These are phyloP conservation scores for Adrianichthys oophorus DNA, from an alignment of 2,797 vertebrate genomes.

Conservation along the genomic window DNA sequence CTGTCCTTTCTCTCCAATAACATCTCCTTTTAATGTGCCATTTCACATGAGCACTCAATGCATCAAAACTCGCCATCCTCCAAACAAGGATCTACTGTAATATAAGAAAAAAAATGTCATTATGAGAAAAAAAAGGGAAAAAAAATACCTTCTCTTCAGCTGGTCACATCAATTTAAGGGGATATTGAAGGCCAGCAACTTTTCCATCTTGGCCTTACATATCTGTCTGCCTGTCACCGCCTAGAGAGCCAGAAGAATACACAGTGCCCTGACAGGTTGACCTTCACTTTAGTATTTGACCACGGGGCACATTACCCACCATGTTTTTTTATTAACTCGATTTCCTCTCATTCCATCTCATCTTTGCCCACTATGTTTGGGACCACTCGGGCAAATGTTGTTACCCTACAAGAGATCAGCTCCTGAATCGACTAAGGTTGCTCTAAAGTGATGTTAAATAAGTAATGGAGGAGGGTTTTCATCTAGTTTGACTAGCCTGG, in stretches of 20 bases:
- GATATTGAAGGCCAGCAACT: conserved; percentile 53
- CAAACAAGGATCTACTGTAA: conserved; percentile 48
- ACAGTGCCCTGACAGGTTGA: conserved; percentile 41
- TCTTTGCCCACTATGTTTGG: conserved; percentile 39
- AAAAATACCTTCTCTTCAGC: conserved; percentile 40
- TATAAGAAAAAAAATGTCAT: conserved; percentile 60
- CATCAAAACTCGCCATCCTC: conserved; percentile 65
- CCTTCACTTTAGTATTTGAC: conserved; percentile 63
- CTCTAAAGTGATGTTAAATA: conserved; percentile 73
- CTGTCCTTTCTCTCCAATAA: conserved; percentile 4
- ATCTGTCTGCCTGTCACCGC: conserved; percentile 47
- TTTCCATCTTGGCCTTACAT: conserved; percentile 37
- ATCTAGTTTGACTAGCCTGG: conserved; percentile 58
- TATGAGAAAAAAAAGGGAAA: conserved; percentile 32
- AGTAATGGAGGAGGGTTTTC: conserved; percentile 68
- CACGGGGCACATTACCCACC: conserved; percentile 43
- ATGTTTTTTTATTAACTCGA: conserved; percentile 59
- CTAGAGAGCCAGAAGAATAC: conserved; percentile 50
- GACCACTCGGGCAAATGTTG: conserved; percentile 49
- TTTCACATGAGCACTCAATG: conserved; percentile 72
- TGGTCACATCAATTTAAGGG: conserved; percentile 55
- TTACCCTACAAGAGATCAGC: conserved; percentile 62
- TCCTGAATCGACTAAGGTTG: conserved; percentile 63
- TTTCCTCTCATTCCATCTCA: conserved; percentile 56
- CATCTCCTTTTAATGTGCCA: conserved; percentile 53